Evolutionary conservation across 2,888 invertebrate genomes (phyloP).

Genomic region (Chymomyza procnemis): DNA sequence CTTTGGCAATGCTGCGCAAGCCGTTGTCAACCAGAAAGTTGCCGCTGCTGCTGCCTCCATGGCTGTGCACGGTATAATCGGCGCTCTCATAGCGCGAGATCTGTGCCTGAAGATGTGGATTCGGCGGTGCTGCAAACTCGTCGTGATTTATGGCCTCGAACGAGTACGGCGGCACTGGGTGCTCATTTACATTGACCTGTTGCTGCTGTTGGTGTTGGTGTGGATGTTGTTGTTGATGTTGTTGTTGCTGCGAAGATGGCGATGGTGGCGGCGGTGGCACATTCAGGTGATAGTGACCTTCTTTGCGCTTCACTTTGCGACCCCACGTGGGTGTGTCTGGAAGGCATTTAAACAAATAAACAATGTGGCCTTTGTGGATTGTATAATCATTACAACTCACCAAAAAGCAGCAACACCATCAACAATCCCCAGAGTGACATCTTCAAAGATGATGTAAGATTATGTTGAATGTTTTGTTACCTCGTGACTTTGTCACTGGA

Average conservation of each 20-base stretch:
- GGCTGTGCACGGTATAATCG: conserved; percentile 36
- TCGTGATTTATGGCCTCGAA: conserved; percentile 67
- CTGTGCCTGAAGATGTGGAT: conserved; percentile 21
- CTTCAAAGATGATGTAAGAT: conserved; percentile 11
- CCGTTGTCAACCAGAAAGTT: conserved; percentile 82
- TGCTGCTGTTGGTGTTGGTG: background rate
- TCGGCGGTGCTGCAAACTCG: conserved; percentile 45
- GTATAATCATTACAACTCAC: conserved; percentile 41
- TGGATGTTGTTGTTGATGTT: conserved; percentile 9
- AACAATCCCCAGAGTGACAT: conserved; percentile 58
- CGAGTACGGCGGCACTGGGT: conserved; percentile 61
- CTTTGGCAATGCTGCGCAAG: conserved; percentile 84
- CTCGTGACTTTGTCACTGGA: conserved; percentile 1
- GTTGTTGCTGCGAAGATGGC: conserved; percentile 18
- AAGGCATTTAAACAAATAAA: background rate
- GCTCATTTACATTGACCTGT: conserved; percentile 45
- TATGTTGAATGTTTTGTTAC: conserved; percentile 51
- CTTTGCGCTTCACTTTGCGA: conserved; percentile 68
- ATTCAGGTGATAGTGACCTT: conserved; percentile 54
- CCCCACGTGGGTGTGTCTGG: conserved; percentile 41
- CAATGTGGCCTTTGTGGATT: conserved; percentile 1
- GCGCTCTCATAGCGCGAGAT: conserved; percentile 41
- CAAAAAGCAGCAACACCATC: conserved; percentile 51
- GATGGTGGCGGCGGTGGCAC: conserved; percentile 50
- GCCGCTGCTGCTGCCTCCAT: conserved; percentile 18